Conservation (phyloP, 2,888 invertebrate species). For the Kuschelorhynchus macadamiae region DNA sequence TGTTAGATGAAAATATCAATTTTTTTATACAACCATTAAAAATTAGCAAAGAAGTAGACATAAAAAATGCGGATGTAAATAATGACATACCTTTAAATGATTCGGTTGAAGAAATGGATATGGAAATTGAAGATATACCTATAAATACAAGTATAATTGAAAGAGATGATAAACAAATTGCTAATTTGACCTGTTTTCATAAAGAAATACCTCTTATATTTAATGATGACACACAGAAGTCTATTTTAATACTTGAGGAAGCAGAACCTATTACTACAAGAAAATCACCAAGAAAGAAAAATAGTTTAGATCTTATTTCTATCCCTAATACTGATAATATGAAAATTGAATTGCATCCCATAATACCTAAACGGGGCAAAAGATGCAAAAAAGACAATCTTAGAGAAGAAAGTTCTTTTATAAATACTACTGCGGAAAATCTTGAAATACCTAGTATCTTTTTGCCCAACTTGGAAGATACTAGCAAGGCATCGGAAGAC, state of each 20-base stretch:
- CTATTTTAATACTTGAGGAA: not conserved
- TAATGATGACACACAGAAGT: not conserved
- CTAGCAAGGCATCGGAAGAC: too few relatives aligned
- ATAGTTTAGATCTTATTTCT: not conserved
- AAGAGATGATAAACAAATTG: conserved; percentile 36
- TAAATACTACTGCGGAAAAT: too few relatives aligned
- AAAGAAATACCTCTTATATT: not conserved
- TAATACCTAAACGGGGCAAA: not conserved
- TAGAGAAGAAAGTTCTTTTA: not conserved
- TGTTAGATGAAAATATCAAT: conserved; percentile 17
- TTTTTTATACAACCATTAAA: conserved; percentile 24
- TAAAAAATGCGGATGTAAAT: not conserved
- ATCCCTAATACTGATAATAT: not conserved
- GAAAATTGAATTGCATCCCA: not conserved
- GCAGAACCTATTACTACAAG: conserved; percentile 2
- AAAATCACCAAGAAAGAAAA: conserved; percentile 19
- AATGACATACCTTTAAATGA: conserved; percentile 48
- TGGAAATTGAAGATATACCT: conserved; percentile 59
- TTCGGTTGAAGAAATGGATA: conserved; percentile 58
- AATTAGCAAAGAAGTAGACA: not conserved
- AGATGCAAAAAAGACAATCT: conserved; percentile 2
- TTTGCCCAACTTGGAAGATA: too few relatives aligned
- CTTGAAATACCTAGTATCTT: too few relatives aligned
- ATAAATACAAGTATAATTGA: conserved; percentile 56
- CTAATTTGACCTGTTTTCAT: not conserved